Conservation (phyloP, 2,888 invertebrate genomes). For the Noctua pronuba region DNA sequence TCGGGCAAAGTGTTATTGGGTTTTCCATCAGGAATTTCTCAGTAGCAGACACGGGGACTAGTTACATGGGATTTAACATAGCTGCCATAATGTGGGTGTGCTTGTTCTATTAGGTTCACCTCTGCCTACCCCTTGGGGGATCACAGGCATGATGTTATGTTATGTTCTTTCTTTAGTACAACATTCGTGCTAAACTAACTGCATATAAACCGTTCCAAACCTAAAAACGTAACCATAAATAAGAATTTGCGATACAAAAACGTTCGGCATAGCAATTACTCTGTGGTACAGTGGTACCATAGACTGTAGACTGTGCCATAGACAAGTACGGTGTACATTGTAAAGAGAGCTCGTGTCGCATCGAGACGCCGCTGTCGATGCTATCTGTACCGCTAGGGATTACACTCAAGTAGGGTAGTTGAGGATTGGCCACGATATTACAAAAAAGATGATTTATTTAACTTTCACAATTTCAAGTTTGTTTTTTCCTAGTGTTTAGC, state of each 20-base stretch:
- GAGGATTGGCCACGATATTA: slow-evolving; percentile 67
- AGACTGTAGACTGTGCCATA: slow-evolving; percentile 62
- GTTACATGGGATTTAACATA: neutral
- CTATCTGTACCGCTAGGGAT: slow-evolving; percentile 81
- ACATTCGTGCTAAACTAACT: neutral
- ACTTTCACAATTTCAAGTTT: too few relatives aligned
- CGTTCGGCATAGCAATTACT: slow-evolving; percentile 68
- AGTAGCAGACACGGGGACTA: neutral
- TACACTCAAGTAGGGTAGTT: slow-evolving; percentile 70
- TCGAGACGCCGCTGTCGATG: slow-evolving; percentile 80
- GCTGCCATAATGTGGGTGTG: neutral
- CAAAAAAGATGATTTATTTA: neutral
- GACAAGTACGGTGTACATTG: slow-evolving; percentile 70
- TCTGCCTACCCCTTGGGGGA: neutral
- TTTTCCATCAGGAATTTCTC: neutral
- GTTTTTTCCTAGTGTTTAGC: neutral
- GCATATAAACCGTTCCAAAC: neutral
- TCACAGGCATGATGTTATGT: neutral
- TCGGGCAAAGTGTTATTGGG: neutral
- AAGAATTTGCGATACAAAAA: slow-evolving; percentile 57
- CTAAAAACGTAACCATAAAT: slow-evolving; percentile 53
- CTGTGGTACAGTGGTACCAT: slow-evolving; percentile 63
- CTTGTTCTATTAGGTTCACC: neutral
- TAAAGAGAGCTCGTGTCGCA: slow-evolving; percentile 75
- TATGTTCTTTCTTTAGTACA: neutral